Base-by-base conservation (phyloP, 2,113 vertebrate genomes). In the Charadrius vociferus region DNA sequence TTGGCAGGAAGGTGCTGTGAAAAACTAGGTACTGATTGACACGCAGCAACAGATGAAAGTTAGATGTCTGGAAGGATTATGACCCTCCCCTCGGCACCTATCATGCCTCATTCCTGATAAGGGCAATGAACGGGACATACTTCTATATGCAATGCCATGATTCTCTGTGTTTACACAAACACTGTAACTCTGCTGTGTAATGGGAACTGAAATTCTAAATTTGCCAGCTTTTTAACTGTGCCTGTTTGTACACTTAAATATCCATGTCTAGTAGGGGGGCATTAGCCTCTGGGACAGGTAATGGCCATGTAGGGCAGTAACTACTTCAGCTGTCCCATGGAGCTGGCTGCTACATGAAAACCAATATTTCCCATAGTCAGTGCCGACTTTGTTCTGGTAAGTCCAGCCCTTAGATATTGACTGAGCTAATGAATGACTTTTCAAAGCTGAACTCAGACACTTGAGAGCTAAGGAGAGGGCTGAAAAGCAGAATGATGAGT, bases 351-450 rank as follows among this genome's bases (percentile, higher is more conserved):
- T 72, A 32, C 7, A 6, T 26, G 11, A 67, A 81, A 85, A 62
- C 1, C 20, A 80, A 2, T 39, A 34, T 53, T 91, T 81, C 19
- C 29, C 16, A 26, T 37, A 66, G 47, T 78, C 19, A 9, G 26
- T 63, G 47, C 2, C 26, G 84, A 11, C 32, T 86, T 80, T 81
- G 55, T 62, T 14, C 59, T 47, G 19, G 12, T n/a, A 73, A 65
- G 5, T 49, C 15, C 27, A 80, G 53, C 9, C 19, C 50, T 61
- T 43, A 62, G 27, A 58, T 55, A 94, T 0, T 3, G 0, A 26
- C 22, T 0, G 0, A 91, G 80, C n/a, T 96, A 95, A 94, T 84
- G 55, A 95, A 91, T 89, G 77, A 84, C 77, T 91, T 95, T 89
- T 91, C 73, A 94, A 91, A 94, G 72, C 41, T 59, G 41, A 84